A percentile compares a stretch with the other conserved stretches of the same genome.
These are phyloP conservation scores for Standfussiana lucernea DNA, from an alignment of 2,888 invertebrate genomes.

Conservation along the genomic window DNA sequence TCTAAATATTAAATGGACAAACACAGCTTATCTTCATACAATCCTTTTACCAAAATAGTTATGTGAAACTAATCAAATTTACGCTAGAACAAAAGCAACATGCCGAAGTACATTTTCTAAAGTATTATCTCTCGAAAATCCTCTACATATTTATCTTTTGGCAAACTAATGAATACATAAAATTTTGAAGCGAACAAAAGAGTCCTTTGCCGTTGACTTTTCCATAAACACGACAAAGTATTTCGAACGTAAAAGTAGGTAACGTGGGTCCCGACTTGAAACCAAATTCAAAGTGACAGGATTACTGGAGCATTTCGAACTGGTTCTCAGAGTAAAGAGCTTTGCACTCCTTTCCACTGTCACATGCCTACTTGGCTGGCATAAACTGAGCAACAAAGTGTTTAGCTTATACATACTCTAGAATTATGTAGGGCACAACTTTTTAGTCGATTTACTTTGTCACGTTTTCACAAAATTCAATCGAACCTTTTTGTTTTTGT, in stretches of 20 bases:
- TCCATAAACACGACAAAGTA: conserved; percentile 80
- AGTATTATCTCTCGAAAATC: conserved; percentile 22
- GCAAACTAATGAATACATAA: conserved; percentile 66
- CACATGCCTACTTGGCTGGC: conserved; percentile 57
- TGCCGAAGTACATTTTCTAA: neutral
- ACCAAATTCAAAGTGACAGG: conserved; percentile 83
- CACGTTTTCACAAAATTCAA: neutral
- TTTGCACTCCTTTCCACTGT: conserved; percentile 69
- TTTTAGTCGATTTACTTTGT: conserved; percentile 2
- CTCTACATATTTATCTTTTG: conserved; percentile 50
- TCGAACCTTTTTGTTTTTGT: neutral
- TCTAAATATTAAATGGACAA: neutral
- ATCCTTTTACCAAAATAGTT: neutral
- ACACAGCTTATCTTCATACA: neutral
- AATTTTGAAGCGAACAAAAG: conserved; percentile 66
- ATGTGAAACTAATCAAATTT: neutral
- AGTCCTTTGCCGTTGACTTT: conserved; percentile 70
- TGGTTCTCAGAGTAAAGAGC: conserved; percentile 70
- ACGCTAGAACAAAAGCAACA: neutral
- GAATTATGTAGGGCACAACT: conserved; percentile 18
- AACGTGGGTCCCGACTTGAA: conserved; percentile 75
- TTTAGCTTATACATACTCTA: conserved; percentile 46
- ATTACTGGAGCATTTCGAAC: conserved; percentile 77
- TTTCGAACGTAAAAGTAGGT: conserved; percentile 79
- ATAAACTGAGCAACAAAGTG: conserved; percentile 65